Percentiles rank a stretch among this genome's conserved stretches.
These are phyloP conservation scores for Alviniconcha marisindica DNA, from an alignment of 1,140 invertebrate species.

Conservation along the genomic window DNA sequence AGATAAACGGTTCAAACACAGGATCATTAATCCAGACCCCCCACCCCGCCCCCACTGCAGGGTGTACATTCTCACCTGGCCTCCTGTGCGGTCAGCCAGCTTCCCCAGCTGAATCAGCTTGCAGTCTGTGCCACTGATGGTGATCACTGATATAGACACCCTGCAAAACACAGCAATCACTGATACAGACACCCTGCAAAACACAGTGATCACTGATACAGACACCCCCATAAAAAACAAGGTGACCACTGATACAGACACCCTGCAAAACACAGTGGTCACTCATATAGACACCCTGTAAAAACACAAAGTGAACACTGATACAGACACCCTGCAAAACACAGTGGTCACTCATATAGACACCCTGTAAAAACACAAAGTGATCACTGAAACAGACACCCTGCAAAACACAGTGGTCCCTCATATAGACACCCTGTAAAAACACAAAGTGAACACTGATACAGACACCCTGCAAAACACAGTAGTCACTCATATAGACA, in stretches of 20 bases:
- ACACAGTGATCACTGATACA: background rate
- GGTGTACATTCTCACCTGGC: slow-evolving; percentile 69
- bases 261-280: slow-evolving; percentile 62
- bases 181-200: slow-evolving; percentile 69
- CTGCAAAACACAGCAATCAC: slow-evolving; percentile 63
- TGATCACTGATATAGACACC: slow-evolving; percentile 72
- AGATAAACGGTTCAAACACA: no score
- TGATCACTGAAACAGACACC: background rate
- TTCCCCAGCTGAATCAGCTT: slow-evolving; percentile 72
- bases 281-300: no score
- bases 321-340: background rate
- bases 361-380: background rate
- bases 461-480: no score
- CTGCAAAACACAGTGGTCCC: no score
- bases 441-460: no score
- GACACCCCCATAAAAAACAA: slow-evolving; percentile 52
- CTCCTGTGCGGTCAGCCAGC: slow-evolving; percentile 71
- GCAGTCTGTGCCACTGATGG: slow-evolving; percentile 73
- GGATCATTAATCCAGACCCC: no score
- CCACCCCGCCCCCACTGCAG: no score
- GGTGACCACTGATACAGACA: no score
- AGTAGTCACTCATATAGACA: no score
- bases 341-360: background rate
- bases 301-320: background rate
- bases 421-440: no score